phyloP scores from a whole-genome alignment of 2,888 invertebrate species.

The Tridacna gigas region DNA sequence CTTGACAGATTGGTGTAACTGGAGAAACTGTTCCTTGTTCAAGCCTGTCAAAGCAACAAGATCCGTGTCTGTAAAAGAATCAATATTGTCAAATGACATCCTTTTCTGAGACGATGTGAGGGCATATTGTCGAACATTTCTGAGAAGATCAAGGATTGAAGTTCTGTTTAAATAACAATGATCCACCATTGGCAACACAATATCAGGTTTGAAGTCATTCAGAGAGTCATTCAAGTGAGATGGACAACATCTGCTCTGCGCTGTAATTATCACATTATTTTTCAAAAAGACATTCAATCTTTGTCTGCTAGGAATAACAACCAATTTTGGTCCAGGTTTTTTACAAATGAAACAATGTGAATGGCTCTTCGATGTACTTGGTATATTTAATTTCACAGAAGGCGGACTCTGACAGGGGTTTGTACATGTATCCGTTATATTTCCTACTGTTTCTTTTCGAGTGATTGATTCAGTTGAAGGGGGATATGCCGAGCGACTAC shows the following conservation, averaged over 20 bases:
- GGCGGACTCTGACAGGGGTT: conserved; percentile 1
- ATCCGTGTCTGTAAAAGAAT: conserved; percentile 32
- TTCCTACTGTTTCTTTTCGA: too few species aligned
- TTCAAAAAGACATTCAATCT: conserved; percentile 3
- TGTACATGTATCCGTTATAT: too few species aligned
- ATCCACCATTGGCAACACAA: not conserved
- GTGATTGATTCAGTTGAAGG: too few species aligned
- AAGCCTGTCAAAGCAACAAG: conserved; percentile 35
- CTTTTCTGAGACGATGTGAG: not conserved
- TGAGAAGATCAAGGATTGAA: not conserved
- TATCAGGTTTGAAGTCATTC: not conserved
- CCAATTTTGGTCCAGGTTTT: conserved; percentile 29
- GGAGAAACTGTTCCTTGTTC: conserved; percentile 30
- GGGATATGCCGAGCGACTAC: not conserved
- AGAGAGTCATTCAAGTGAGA: conserved; percentile 1
- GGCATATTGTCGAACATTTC: not conserved
- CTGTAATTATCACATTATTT: conserved; percentile 19
- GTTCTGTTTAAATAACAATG: not conserved
- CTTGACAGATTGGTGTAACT: conserved; percentile 1
- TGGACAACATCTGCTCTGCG: conserved; percentile 30
- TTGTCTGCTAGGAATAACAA: conserved; percentile 9
- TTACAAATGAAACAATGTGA: conserved; percentile 32
- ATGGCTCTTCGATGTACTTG: conserved; percentile 25
- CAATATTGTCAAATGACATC: conserved; percentile 34
- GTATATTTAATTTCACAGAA: conserved; percentile 13